These are phyloP conservation scores for Tineola bisselliella DNA, from an alignment of 2,888 invertebrate genomes.

Conservation along the genomic window DNA sequence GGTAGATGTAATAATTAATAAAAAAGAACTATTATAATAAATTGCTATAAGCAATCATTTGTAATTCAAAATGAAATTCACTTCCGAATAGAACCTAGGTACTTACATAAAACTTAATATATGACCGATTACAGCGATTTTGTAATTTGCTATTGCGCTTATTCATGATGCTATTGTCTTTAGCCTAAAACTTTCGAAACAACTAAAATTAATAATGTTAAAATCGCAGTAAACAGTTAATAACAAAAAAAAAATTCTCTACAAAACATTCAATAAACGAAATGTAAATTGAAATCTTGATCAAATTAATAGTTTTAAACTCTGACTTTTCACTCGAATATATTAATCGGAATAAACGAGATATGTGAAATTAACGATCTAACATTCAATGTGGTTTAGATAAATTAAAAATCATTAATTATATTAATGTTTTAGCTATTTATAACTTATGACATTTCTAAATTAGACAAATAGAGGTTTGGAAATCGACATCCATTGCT, in stretches of 20 bases:
- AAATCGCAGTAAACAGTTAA: neutral
- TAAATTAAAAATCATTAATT: constrained; percentile 26
- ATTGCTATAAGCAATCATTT: too few relatives aligned
- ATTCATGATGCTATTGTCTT: too few relatives aligned
- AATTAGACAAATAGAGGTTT: neutral
- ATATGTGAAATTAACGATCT: neutral
- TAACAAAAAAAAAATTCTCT: neutral
- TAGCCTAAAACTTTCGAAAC: too few relatives aligned
- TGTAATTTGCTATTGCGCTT: too few relatives aligned
- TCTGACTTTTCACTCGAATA: constrained; percentile 19
- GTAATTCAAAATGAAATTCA: too few relatives aligned
- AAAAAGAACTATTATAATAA: too few relatives aligned
- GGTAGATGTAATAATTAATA: neutral
- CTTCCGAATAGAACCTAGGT: too few relatives aligned
- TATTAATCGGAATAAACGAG: constrained; percentile 20
- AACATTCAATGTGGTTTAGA: constrained; percentile 20
- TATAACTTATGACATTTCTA: neutral
- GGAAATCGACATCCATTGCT: too few relatives aligned
- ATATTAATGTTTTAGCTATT: constrained; percentile 15
- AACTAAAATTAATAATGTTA: neutral
- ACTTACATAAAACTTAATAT: too few relatives aligned
- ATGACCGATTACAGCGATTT: too few relatives aligned
- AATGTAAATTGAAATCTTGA: constrained; percentile 17
- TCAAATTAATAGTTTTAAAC: constrained; percentile 23
- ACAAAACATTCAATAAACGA: neutral